Base-by-base conservation (phyloP, 2,888 invertebrate species). In the Cantharis rufa region DNA sequence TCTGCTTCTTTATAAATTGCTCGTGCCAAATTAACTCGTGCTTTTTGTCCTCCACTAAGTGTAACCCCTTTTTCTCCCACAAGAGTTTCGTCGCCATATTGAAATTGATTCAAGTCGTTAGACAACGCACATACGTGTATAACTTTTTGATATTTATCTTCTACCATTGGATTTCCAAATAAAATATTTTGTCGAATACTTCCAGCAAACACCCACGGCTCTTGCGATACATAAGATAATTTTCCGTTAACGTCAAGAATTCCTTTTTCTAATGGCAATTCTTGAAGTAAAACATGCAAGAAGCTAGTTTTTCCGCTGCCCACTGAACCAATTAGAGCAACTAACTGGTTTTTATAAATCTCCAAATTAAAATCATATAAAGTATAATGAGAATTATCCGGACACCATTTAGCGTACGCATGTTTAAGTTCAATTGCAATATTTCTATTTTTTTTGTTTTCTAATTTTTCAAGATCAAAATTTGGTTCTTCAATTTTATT, bases 21-120 rank as follows among this genome's bases (percentile, higher is more conserved):
- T 79, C 96, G 91, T 0, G 95, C 96, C 66, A 97, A 90, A 70
- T 94, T 95, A 74, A 97, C 93, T 80, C 97, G 91, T 0, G 96
- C 96, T 79, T 94, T 93, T 86, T 96, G 96, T 3, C 96, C 94
- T 85, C 92, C 94, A 84, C 93, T 93, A 48, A 94, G 87, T 76
- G 91, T 92, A 9, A 92, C 91, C 3, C 94, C 94, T 62, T 92
- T 89, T 82, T 94, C 94, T 0, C 94, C 97, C 1, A 96, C 94
- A 27, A 94, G 86, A 0, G 95, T 95, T 86, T 91, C 91, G 86
- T 96, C 95, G 0, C 94, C 94, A 80, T 93, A 91, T 7, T 94
- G 93, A 84, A 96, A 90, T 79, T 93, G 87, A 9, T 89, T 87
- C 83, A 95, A 92, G 86, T 96, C 95, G 76, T 91, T 66, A n/a